Base-by-base conservation (phyloP, 2,113 vertebrate genomes). In the Elgaria multicarinata region DNA sequence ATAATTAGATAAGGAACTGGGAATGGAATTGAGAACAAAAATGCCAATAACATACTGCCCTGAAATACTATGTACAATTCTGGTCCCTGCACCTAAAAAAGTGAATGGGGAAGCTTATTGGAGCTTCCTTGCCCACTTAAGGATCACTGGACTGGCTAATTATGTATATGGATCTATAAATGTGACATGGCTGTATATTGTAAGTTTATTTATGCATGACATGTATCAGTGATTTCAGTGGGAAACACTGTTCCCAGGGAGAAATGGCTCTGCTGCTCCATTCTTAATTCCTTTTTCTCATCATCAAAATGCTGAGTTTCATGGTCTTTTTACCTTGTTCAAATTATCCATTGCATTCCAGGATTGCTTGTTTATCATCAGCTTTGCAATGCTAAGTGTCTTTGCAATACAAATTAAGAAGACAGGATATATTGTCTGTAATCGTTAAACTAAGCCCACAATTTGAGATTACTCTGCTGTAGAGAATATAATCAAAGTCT, bases 341-440 rank as follows among this genome's bases (percentile, higher is more conserved):
- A 87, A 87, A 77, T 87, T 87, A 77, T 87, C 55, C 31, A 75
- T 77, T 87, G 66, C 62, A 33, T 64, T 77, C 58, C 62, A 46
- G 55, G 58, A 64, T 87, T 76, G 85, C 69, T 86, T 86, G 83
- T 85, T 85, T 85, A 76, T 86, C 72, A 76, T 55, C 36, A 62
- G 72, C 72, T 76, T 85, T 86, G 36, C 85, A 76, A 76, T 64
- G 36, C 85, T 86, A 86, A 86, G 72, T 86, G 12, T 46, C 72
- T 77, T 87, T 87, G 55, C 74, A 87, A 50, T 76, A 66, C 74
- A 87, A 42, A 87, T 77, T 87, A 77, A 77, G 58, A 77, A 44
- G 39, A 44, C 53, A 74, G 71, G 84, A 75, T 75, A 75, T 86
- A 86, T 86, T 86, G 84, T 86, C 24, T 86, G 50, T 64, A 77